phyloP scores from a whole-genome alignment of 2,113 vertebrate species.

The Scopus umbretta region DNA sequence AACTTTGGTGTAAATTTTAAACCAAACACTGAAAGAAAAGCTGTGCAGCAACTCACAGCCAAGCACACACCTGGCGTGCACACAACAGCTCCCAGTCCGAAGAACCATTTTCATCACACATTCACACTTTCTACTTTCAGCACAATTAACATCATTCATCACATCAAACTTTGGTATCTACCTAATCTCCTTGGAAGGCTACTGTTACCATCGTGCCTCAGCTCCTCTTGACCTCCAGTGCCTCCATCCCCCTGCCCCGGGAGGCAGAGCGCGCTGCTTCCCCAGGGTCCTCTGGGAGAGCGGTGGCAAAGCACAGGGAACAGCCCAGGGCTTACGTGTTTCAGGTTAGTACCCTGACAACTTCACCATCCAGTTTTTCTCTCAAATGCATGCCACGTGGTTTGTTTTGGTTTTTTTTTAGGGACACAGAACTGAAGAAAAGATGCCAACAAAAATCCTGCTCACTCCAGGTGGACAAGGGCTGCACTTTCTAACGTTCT shows the following conservation, averaged over 20 bases:
- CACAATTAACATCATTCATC: neutral
- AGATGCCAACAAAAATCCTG: neutral
- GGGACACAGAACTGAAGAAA: neutral
- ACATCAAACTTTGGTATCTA: too few species aligned
- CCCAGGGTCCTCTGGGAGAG: neutral
- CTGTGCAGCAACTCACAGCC: neutral
- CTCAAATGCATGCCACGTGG: neutral
- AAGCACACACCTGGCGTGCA: neutral
- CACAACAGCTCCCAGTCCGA: neutral
- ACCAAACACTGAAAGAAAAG: neutral
- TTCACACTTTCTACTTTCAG: neutral
- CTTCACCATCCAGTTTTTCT: neutral
- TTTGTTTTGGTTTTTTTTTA: neutral
- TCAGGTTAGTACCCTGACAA: neutral
- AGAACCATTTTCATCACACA: neutral
- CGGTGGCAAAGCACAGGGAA: rapidly evolving
- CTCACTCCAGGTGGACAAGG: neutral
- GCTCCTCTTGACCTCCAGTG: neutral
- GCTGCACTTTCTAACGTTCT: neutral
- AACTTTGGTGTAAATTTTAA: neutral
- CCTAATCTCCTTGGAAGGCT: neutral
- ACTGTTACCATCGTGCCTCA: neutral
- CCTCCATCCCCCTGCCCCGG: neutral
- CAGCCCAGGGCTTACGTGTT: neutral
- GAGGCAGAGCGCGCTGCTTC: neutral